Evolutionary conservation across 2,797 vertebrate species (phyloP), one percentile per base, ranked within the genome.

Genomic region (Sparus aurata): DNA sequence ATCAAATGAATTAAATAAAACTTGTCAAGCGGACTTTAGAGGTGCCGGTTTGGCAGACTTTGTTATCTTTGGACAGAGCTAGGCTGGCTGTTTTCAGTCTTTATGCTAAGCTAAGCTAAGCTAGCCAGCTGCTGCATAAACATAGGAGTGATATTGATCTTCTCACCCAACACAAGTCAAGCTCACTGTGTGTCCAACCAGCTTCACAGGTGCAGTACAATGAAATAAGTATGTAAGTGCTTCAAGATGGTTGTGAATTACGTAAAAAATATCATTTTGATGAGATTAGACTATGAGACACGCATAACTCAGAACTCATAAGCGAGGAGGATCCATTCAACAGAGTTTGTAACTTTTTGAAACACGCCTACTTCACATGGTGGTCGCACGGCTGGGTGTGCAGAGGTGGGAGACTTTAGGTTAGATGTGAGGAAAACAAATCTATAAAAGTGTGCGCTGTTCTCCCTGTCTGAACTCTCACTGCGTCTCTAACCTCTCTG

Each of bases 211-310:
- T 9, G 34, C 34, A 38, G 34, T 10, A 10, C 41, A 34, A 25
- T 62, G 12, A n/a, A n/a, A 58, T 10, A 66, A 45, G 55, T 43
- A 17, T 47, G 7, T n/a, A 49, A 49, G 57, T 43, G 12, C 41
- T 71, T 62, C 23, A 62, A 72, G 67, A 64, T 73, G 13, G 11
- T 11, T 12, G n/a, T n/a, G 41, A 10, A 60, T 46, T 38, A 69
- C 34, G 22, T 53, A 22, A 38, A 53, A 55, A 45, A 5, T 22
- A 30, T 66, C 2, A n/a, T 49, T 30, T 74, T 20, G 23, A 41
- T n/a, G 52, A n/a, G 6, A 58, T 45, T 34, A 45, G 11, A 11
- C 20, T 25, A 12, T 4, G 18, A 38, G 8, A 38, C 34, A 38
- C 8, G 43, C 30, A 43, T 10, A 10, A 43, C 8, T 55, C 22